Percentiles rank a stretch among this genome's conserved stretches.
These are phyloP conservation scores for Pseudomyrmex dendroicus DNA, from an alignment of 1,140 invertebrate genomes.

Conservation along the genomic window DNA sequence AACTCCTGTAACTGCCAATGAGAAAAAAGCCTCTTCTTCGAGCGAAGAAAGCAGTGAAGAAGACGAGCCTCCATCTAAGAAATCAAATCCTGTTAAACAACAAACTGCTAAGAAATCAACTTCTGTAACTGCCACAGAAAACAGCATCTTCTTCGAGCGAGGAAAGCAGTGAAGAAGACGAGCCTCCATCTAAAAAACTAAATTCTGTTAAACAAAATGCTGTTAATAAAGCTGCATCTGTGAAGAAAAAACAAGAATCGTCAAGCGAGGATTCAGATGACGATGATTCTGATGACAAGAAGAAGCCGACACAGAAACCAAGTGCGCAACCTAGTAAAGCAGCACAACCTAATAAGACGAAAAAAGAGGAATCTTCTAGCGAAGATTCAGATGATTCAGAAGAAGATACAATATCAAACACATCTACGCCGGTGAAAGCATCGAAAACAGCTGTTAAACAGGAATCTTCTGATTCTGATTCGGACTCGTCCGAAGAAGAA, in stretches of 20 bases:
- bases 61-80: constrained; percentile 65
- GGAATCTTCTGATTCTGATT: constrained; percentile 77
- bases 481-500: constrained; percentile 67
- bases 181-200: constrained; percentile 60
- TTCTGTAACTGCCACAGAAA: constrained; percentile 16
- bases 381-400: constrained; percentile 76
- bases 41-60: constrained; percentile 75
- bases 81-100: constrained; percentile 42
- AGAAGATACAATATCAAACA: constrained; percentile 69
- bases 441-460: constrained; percentile 61
- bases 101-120: constrained; percentile 39
- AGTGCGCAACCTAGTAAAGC: background rate
- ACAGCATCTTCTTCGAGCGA: constrained; percentile 69
- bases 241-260: constrained; percentile 76
- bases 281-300: constrained; percentile 66
- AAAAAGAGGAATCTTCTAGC: constrained; percentile 74
- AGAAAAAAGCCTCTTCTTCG: constrained; percentile 66
- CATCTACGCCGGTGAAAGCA: constrained; percentile 31
- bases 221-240: constrained; percentile 35
- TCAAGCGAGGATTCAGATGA: constrained; percentile 73
- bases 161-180: constrained; percentile 73
- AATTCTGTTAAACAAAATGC: constrained; percentile 28
- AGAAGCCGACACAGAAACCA: constrained; percentile 33
- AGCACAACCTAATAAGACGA: constrained; percentile 57
- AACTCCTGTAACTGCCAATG: background rate